Evolutionary conservation across 2,888 invertebrate species (phyloP).

Genomic region (Tetanocera ferruginea): DNA sequence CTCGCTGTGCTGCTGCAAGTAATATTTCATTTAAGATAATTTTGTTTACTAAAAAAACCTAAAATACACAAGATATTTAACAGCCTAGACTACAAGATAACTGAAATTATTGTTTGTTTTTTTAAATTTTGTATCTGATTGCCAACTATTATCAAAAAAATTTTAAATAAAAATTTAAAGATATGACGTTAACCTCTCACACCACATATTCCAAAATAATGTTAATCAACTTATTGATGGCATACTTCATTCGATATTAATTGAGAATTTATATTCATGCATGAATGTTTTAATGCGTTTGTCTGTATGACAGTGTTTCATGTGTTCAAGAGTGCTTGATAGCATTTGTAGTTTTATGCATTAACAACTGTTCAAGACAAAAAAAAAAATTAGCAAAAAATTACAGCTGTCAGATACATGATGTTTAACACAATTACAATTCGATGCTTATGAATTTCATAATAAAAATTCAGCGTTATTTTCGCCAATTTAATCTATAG

Average conservation of each 20-base stretch:
- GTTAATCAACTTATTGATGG: neutral
- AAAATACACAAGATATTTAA: no score
- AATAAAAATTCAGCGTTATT: no score
- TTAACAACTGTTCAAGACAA: neutral
- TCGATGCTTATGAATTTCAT: no score
- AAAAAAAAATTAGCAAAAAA: neutral
- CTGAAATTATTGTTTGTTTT: no score
- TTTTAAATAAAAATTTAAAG: neutral
- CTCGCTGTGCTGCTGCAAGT: no score
- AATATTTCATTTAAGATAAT: no score
- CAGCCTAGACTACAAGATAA: no score
- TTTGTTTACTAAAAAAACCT: no score
- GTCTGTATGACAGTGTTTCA: neutral
- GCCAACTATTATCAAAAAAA: no score
- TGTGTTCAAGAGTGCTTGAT: neutral
- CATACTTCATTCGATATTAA: conserved; percentile 10
- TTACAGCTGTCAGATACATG: neutral
- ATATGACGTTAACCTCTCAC: neutral
- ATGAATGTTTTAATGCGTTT: neutral
- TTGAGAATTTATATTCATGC: neutral
- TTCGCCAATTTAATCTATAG: no score
- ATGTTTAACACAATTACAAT: no score
- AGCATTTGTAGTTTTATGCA: neutral
- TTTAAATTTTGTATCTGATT: neutral
- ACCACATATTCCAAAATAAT: neutral